phyloP scores from a whole-genome alignment of 2,113 vertebrate species.

The Cricetomys ansorgei region DNA sequence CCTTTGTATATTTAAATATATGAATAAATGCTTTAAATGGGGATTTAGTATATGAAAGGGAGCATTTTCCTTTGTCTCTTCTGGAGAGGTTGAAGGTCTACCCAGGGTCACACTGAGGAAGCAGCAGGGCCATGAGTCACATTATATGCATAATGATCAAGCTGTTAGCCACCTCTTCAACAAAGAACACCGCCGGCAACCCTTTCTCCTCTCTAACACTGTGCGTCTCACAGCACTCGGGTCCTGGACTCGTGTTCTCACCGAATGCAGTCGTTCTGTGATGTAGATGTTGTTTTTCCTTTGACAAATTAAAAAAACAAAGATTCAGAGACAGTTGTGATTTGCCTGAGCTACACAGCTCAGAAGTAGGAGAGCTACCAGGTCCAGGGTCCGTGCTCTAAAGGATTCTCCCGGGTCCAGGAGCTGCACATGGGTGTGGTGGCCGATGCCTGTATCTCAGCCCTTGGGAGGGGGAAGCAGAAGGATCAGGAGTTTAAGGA shows the following conservation, averaged over 20 bases:
- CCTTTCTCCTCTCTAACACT: background rate
- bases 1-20: background rate
- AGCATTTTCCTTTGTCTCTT: background rate
- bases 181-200: background rate
- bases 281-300: background rate
- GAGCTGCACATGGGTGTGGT: background rate
- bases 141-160: background rate
- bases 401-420: background rate
- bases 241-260: background rate
- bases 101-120: background rate
- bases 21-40: background rate
- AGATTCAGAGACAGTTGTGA: background rate
- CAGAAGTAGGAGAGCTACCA: background rate
- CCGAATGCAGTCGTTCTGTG: background rate
- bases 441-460: background rate
- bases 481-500: background rate
- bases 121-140: background rate
- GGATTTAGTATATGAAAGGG: background rate
- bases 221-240: rapidly evolving
- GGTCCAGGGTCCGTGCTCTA: background rate
- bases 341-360: background rate
- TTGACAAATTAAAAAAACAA: background rate
- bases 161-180: background rate
- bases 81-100: background rate
- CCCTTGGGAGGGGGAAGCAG: background rate